phyloP scores from a whole-genome alignment of 2,113 vertebrate species.

The Crotalus tigris region DNA sequence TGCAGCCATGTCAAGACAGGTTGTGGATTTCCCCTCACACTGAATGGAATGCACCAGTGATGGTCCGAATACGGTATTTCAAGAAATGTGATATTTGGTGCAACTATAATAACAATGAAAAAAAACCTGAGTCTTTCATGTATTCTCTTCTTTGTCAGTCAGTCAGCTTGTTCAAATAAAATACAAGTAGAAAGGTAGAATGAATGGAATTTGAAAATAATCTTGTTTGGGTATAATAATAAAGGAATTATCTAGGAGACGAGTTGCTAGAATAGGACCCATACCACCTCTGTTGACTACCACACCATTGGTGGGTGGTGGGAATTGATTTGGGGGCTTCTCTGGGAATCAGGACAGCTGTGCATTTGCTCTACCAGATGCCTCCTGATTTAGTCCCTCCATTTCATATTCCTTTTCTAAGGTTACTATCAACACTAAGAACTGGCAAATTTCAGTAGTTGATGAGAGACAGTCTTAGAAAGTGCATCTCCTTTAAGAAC shows the following conservation, averaged over 20 bases:
- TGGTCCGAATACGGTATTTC: conserved; percentile 88
- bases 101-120: conserved; percentile 76
- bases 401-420: not conserved
- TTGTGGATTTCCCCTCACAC: conserved; percentile 88
- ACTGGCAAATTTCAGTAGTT: not conserved
- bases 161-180: conserved; percentile 29
- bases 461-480: not conserved
- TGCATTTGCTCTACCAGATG: not conserved
- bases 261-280: not conserved
- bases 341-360: not conserved
- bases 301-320: not conserved
- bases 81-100: conserved; percentile 90
- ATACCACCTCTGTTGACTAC: not conserved
- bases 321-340: not conserved
- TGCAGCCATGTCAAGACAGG: conserved; percentile 84
- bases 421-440: not conserved
- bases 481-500: not conserved
- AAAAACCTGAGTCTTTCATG: conserved; percentile 58
- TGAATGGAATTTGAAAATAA: conserved; percentile 6
- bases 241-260: not conserved
- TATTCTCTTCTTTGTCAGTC: not conserved
- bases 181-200: not conserved
- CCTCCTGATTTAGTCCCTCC: not conserved
- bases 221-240: not conserved
- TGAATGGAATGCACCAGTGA: conserved; percentile 99